Evolutionary conservation across 1,140 invertebrate genomes (phyloP), one percentile per base, ranked within the genome.

Genomic region (Hyphantria cunea): DNA sequence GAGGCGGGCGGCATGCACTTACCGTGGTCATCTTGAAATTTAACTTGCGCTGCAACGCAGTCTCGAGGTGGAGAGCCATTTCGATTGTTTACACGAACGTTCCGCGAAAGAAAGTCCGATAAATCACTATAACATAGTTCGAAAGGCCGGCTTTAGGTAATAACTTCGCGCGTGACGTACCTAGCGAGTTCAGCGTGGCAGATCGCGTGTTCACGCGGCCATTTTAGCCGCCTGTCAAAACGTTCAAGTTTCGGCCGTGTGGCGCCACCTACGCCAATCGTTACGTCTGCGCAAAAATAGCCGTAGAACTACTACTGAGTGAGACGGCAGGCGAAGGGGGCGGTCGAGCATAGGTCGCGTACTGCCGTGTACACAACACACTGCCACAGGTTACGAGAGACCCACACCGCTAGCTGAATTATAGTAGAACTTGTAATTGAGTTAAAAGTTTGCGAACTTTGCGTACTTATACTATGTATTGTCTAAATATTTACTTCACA

Each of bases 11-110:
- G 78, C 77, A 82, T 90, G 86, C 86, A 90, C 88, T 89, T 82
- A 90, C 88, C 88, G 88, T 84, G 75, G 80, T 90, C 84, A 90
- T 85, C 80, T 89, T 89, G 87, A 88, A 90, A 84, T 86, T 89
- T 66, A 90, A 75, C 78, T 89, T 89, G 61, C 87, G 82, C 82
- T 90, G 87, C 84, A 90, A 80, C 74, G 86, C 80, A 51, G 87
- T 90, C 80, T 90, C 88, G 69, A 90, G 77, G 53, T 90, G 88
- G n/a, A 90, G 84, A 67, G 88, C 88, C 88, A 90, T 90, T 73
- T 54, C 42, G 47, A 58, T 53, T 17, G 45, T 42, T 67, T 72
- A 65, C 68, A 74, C 73, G 68, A 67, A 78, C 65, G 66, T 66
- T 58, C 66, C 71, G 17, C 62, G 64, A 61, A 58, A 61, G 55